Base-by-base conservation (phyloP, 1,140 invertebrate genomes). In the Cydia fagiglandana region DNA sequence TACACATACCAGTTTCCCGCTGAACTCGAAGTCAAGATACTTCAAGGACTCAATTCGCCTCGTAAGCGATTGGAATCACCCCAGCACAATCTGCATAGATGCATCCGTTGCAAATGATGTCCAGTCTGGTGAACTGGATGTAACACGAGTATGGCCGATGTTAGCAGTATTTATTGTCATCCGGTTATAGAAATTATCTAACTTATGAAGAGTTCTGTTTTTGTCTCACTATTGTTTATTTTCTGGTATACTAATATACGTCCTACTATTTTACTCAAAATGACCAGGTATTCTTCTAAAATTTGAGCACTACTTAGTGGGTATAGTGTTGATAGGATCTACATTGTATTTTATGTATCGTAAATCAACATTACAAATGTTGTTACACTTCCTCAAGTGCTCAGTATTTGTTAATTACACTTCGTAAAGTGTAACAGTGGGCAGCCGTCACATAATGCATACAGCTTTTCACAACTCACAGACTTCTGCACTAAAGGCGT, bases 41-140 rank as follows among this genome's bases (percentile, higher is more conserved):
- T 53, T 53, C 6, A 53, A 15, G 15, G 15, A n/a, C 50, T 53
- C 50, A 5, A 13, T 50, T 50, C 9, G 3, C 1, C 50, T 53
- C n/a, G 50, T 53, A n/a, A 17, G n/a, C 50, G 50, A 53, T 17
- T 53, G n/a, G 50, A 53, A 53, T 53, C 6, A 53, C 15, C n/a
- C 5, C 9, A 24, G 56, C 20, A 61, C 56, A 24, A 61, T 61
- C 56, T 61, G 56, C 56, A 61, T 24, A 24, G 56, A 61, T 61
- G 56, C 56, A 61, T 61, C 56, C 24, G 56, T 61, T 61, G 17
- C 56, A 61, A 17, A 20, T 61, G 20, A 6, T 61, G 56, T 61
- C 56, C 56, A 61, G 56, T 24, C 56, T 61, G 56, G 15, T 61
- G 56, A 61, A 61, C 56, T 61, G 56, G 20, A 61, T 61, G 3